Evolutionary conservation across 1,140 invertebrate genomes (phyloP), one percentile per base, ranked within the genome.

Genomic region (Cotesia glomerata): DNA sequence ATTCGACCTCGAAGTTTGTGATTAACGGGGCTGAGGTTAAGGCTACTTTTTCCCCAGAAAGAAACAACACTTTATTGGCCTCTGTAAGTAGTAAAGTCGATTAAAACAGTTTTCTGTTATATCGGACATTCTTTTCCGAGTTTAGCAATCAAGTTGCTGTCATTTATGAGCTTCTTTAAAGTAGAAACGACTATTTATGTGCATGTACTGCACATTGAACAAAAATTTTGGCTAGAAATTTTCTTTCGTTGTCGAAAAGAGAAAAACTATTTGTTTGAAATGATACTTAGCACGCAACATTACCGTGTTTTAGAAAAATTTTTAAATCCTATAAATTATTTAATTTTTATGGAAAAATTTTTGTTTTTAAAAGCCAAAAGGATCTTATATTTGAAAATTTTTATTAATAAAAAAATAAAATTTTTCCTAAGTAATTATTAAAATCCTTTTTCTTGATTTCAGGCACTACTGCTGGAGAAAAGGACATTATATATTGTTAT

Each of bases 21-120:
- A 52, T 32, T n/a, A 67, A 67, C 32, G 65, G 54, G 65, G 49
- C 35, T 54, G 18, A 51, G 49, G 49, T 67, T 51, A 67, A 67
- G 65, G 65, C 52, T 67, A 67, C 52, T 16, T 67, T 52, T 67
- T 67, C 26, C 45, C 18, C 26, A 8, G n/a, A 14, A 35, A 32
- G 16, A 51, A 59, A 72, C 78, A 82, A 85, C 81, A 85, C 81
- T 87, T 86, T 75, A 82, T 79, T 84, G 85, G 84, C 84, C 79
- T 87, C 84, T 87, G 11, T 45, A 87, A 87, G 85, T 84, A 83
- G 79, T 82, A 87, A 87, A 87, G 84, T 85, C 83, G 79, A 87
- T 87, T 87, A 87, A 85, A 87, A 82, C 76, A 67, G 65, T 51
- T 32, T 18, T n/a, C 45, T 14, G 7, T 51, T 36, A 16, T n/a